These are phyloP conservation scores for Crotalus viridis DNA, from an alignment of 2,113 vertebrate species.

Conservation along the genomic window DNA sequence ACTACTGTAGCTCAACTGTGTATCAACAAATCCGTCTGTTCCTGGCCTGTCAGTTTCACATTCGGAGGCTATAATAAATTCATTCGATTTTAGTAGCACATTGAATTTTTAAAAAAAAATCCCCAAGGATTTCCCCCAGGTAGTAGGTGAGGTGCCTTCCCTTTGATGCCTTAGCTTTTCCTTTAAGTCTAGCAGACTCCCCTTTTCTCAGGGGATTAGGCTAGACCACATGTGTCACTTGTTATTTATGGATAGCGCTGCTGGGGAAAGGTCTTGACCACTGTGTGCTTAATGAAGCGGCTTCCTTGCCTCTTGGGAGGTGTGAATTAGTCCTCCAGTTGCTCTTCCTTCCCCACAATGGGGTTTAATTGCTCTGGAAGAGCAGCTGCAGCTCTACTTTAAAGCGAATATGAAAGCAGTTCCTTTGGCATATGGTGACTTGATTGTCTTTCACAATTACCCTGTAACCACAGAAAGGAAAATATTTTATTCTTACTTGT, in stretches of 20 bases:
- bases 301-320: neutral
- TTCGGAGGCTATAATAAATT: too few relatives aligned
- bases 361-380: neutral
- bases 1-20: too few relatives aligned
- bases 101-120: too few relatives aligned
- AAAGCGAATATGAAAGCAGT: neutral
- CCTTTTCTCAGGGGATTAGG: neutral
- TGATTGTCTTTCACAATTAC: neutral
- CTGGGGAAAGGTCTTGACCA: constrained; percentile 14
- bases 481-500: neutral
- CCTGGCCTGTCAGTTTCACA: neutral
- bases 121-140: too few relatives aligned
- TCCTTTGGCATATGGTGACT: neutral
- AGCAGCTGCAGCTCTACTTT: constrained; percentile 13
- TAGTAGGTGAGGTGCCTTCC: neutral
- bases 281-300: neutral
- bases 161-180: neutral
- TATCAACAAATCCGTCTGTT: neutral
- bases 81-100: too few relatives aligned
- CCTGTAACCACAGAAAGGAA: neutral
- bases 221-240: neutral
- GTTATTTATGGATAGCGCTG: neutral
- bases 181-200: neutral
- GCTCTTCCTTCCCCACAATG: neutral
- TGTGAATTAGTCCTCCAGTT: neutral